phyloP scores from a whole-genome alignment of 2,888 invertebrate species.

The Pheosia tremula region DNA sequence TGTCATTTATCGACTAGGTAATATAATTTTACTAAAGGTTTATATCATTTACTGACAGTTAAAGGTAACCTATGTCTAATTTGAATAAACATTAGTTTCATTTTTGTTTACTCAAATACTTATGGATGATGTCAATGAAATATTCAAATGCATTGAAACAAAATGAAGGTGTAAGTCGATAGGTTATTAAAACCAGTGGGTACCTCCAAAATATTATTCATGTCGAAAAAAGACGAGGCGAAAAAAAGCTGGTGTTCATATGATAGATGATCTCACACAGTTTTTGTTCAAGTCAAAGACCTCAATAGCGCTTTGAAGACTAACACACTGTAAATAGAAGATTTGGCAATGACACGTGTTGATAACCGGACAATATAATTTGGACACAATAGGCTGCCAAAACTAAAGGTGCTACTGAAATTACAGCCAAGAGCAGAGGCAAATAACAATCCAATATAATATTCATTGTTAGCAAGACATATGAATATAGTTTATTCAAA shows the following conservation, averaged over 20 bases:
- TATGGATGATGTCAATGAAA: no score
- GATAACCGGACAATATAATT: constrained; percentile 3
- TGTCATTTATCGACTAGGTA: neutral
- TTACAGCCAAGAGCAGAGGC: neutral
- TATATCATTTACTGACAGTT: no score
- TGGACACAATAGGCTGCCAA: neutral
- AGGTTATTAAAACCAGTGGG: neutral
- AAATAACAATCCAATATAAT: no score
- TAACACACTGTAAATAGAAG: neutral
- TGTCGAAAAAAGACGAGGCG: no score
- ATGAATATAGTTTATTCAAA: no score
- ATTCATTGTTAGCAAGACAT: no score
- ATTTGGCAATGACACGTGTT: neutral
- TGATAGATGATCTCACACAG: neutral
- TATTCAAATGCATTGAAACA: no score
- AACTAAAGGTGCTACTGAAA: neutral
- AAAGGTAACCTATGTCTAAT: no score
- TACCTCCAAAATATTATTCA: no score
- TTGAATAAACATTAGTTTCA: no score
- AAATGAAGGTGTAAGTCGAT: neutral
- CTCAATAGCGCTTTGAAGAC: neutral
- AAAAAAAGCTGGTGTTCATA: neutral
- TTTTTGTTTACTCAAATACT: no score
- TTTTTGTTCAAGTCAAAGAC: constrained; percentile 5
- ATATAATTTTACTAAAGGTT: no score